Evolutionary conservation across 2,888 invertebrate genomes (phyloP), one percentile per base, ranked within the genome.

Genomic region (Lasius platythorax): DNA sequence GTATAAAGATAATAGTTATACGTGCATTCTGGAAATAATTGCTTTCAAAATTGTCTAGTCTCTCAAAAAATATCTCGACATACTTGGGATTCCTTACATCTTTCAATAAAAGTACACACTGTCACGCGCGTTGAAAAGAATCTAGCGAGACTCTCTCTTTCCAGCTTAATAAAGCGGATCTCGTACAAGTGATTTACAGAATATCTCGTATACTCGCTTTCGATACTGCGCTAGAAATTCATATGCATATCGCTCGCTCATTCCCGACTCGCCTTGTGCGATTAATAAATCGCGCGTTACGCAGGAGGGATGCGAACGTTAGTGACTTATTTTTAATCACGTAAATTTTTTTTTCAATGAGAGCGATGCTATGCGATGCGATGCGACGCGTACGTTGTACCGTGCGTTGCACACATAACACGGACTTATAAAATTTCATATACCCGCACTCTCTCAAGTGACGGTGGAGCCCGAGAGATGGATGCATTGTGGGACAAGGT

Each of bases 401-500:
- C 46, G 11, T 11, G 23, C 15, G 37, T 23, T 43, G 46, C 15
- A 46, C 15, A 46, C 0, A 15, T 28, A 64, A 23, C 28, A 12
- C 12, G 28, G 15, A 68, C 83, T 82, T 86, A 73, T 83, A 85
- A 87, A 89, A 87, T 84, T 85, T 68, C 84, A 63, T 40, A 68
- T 64, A 64, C n/a, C 43, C 15, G 50, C 46, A 37, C n/a, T 50
- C 50, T 43, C 43, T 50, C 50, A n/a, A 28, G 46, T 11, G 61
- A 67, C 37, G 76, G 70, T 78, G 75, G 73, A 84, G 87, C 84
- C 87, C 79, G n/a, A 75, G 70, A 89, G 87, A 76, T 89, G 89
- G 87, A 81, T 89, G 89, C 89, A 90, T 91, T 91, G 90, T 92
- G 90, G 92, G 91, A 91, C 92, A 91, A 92, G 92, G 91, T 92